phyloP scores from a whole-genome alignment of 2,113 vertebrate species.

The Alethe castanea region DNA sequence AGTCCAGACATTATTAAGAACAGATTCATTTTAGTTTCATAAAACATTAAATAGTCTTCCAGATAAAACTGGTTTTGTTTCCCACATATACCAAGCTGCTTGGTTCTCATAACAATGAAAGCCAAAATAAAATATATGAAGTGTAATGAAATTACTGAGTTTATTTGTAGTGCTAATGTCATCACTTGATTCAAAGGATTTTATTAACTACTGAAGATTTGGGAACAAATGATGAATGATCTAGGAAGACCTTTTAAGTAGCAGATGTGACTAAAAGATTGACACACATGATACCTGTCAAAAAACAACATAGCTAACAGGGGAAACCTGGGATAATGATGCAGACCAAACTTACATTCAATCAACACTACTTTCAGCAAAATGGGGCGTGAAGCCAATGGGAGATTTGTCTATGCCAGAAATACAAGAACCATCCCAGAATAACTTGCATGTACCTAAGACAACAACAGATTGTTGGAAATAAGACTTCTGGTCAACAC shows the following conservation, averaged over 20 bases:
- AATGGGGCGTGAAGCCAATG: not conserved
- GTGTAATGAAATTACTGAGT: not conserved
- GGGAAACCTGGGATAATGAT: not conserved
- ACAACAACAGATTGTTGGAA: not conserved
- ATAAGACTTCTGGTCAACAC: not conserved
- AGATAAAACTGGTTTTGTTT: slow-evolving; percentile 39
- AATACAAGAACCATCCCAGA: not conserved
- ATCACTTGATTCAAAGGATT: not conserved
- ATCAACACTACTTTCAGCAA: not conserved
- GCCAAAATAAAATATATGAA: slow-evolving; percentile 19
- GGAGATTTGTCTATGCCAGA: not conserved
- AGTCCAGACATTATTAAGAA: not conserved
- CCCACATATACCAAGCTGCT: not conserved
- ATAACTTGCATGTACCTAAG: not conserved
- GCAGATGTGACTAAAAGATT: not conserved
- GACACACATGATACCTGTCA: not conserved
- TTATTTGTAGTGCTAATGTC: not conserved
- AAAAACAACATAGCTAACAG: not conserved
- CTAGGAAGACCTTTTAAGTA: not conserved
- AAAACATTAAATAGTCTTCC: not conserved
- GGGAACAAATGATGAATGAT: not conserved
- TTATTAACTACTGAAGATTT: not conserved
- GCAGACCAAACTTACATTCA: not conserved
- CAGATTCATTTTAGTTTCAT: slow-evolving; percentile 24
- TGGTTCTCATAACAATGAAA: slow-evolving; percentile 15